phyloP scores from a whole-genome alignment of 2,797 vertebrate species.

The Tragopan temminckii region DNA sequence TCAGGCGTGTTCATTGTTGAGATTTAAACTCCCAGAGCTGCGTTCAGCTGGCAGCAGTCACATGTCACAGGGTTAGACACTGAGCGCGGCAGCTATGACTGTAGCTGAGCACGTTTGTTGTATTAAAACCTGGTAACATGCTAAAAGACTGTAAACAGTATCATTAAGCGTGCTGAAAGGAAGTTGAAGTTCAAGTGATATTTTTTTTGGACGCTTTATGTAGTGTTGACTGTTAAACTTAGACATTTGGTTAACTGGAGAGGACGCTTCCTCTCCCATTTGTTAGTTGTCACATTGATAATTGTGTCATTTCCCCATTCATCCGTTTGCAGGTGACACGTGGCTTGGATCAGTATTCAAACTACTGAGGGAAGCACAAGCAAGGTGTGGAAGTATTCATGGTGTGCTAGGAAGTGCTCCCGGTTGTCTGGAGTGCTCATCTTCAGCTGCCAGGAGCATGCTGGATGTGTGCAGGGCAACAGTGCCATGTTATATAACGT shows the following conservation, averaged over 20 bases:
- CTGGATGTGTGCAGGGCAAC: background rate
- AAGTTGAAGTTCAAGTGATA: slow-evolving; percentile 73
- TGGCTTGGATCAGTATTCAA: background rate
- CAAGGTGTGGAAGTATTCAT: background rate
- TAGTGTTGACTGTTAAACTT: slow-evolving; percentile 66
- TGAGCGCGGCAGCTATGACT: background rate
- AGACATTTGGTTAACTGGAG: slow-evolving; percentile 57
- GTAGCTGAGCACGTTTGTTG: slow-evolving; percentile 41
- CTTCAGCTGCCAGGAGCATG: background rate
- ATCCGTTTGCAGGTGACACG: background rate
- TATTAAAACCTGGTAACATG: slow-evolving; percentile 24
- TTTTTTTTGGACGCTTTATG: slow-evolving; percentile 38
- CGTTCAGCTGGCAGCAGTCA: slow-evolving; percentile 1
- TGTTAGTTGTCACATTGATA: background rate
- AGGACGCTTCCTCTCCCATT: slow-evolving; percentile 31
- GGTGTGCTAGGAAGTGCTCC: background rate
- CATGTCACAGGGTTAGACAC: background rate
- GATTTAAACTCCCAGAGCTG: slow-evolving; percentile 10
- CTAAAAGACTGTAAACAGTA: slow-evolving; percentile 51
- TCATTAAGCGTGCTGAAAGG: slow-evolving; percentile 68
- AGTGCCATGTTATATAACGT: background rate
- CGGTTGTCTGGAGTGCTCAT: background rate
- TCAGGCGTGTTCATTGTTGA: background rate
- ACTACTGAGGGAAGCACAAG: background rate
- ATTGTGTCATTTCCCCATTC: background rate